Percentiles rank a stretch among this genome's conserved stretches.
Conservation (phyloP, 1,140 invertebrate genomes). For the Caenorhabditis latens region DNA sequence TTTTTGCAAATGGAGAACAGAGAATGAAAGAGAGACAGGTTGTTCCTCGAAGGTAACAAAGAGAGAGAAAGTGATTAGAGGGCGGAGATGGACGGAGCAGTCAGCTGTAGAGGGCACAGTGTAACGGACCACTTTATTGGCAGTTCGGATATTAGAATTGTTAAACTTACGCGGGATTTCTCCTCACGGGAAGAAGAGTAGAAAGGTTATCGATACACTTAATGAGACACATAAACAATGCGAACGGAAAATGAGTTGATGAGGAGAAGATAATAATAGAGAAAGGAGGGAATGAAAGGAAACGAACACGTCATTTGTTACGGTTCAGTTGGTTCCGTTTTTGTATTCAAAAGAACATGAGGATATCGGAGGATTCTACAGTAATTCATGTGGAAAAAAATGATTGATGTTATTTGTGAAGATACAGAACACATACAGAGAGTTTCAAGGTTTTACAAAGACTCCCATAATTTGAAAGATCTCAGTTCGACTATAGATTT, state of each 20-base stretch:
- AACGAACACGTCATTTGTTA: not conserved
- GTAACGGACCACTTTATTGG: constrained; percentile 40
- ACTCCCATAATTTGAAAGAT: too few species aligned
- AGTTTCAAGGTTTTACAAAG: too few species aligned
- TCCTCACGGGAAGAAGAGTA: not conserved
- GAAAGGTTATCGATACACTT: constrained; percentile 50
- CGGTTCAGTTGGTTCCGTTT: constrained; percentile 17
- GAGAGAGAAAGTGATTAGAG: not conserved
- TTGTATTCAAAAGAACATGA: not conserved
- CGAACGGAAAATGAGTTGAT: not conserved
- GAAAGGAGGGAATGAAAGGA: not conserved
- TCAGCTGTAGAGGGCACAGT: constrained; percentile 15
- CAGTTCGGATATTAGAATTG: constrained; percentile 52
- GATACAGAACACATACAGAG: too few species aligned
- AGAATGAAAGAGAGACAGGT: constrained; percentile 12
- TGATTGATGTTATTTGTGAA: too few species aligned
- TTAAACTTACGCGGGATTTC: constrained; percentile 15
- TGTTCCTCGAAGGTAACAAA: not conserved
- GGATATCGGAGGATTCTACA: not conserved
- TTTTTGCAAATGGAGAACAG: constrained; percentile 42
- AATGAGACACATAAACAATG: constrained; percentile 52
- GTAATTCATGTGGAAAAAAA: too few species aligned
- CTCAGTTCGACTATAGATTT: too few species aligned
- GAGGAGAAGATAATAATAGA: not conserved
- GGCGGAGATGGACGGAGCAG: not conserved